These are phyloP conservation scores for Choloepus hoffmanni DNA, from an alignment of 2,113 vertebrate species.

Conservation along the genomic window DNA sequence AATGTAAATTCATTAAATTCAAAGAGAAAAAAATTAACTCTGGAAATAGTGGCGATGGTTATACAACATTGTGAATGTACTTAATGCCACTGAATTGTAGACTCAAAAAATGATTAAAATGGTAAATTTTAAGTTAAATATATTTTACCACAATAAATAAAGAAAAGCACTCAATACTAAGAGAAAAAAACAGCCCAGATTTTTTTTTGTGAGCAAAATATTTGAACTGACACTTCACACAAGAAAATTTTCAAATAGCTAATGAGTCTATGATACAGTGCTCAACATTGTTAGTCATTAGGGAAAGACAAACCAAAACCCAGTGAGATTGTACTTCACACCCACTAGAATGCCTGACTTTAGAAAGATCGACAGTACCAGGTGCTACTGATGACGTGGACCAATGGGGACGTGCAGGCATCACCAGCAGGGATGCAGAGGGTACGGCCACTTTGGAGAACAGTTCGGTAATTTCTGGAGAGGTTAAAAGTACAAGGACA, in stretches of 20 bases:
- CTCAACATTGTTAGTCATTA: neutral
- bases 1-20: too few relatives aligned
- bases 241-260: neutral
- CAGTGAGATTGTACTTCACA: accelerated
- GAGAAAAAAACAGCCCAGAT: neutral
- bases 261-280: neutral
- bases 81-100: too few relatives aligned
- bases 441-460: neutral
- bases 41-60: too few relatives aligned
- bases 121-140: too few relatives aligned
- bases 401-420: too few relatives aligned
- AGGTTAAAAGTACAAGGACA: neutral
- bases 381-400: too few relatives aligned
- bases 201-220: neutral
- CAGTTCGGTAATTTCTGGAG: neutral
- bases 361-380: too few relatives aligned
- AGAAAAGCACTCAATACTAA: too few relatives aligned
- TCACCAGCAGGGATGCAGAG: accelerated
- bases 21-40: too few relatives aligned
- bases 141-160: too few relatives aligned
- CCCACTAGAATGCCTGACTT: neutral
- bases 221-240: neutral
- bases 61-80: too few relatives aligned
- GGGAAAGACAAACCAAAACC: neutral
- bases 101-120: too few relatives aligned